Conservation (phyloP, 2,113 vertebrate species). For the Larimichthys polyactis region DNA sequence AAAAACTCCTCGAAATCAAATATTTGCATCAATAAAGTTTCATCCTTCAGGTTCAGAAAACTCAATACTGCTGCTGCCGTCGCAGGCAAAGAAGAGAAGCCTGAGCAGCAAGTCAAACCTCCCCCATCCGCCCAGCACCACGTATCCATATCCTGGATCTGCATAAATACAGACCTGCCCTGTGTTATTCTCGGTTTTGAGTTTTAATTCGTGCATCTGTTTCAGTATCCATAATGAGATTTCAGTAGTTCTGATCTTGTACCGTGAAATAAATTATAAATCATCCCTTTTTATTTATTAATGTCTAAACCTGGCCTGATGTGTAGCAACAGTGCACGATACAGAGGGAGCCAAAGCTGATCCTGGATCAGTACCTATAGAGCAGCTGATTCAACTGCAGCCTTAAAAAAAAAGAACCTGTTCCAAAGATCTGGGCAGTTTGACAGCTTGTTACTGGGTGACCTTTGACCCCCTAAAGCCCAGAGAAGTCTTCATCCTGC, state of each 20-base stretch:
- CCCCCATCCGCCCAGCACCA: not conserved
- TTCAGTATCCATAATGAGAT: not conserved
- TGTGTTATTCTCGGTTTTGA: not conserved
- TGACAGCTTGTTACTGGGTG: constrained; percentile 39
- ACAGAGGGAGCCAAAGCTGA: no score
- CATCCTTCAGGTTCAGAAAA: not conserved
- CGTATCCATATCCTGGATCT: not conserved
- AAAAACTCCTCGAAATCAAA: not conserved
- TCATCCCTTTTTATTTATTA: not conserved
- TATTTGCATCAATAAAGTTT: not conserved
- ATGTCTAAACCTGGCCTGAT: not conserved
- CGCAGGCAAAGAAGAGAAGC: not conserved
- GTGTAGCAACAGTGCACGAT: no score
- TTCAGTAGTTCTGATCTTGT: not conserved
- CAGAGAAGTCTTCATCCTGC: constrained; percentile 25
- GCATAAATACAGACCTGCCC: not conserved
- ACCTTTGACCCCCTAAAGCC: constrained; percentile 42
- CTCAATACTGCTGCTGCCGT: not conserved
- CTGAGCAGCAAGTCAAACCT: not conserved
- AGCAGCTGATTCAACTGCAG: not conserved
- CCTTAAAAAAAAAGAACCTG: constrained; percentile 7
- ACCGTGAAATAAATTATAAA: not conserved
- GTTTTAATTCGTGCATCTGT: not conserved
- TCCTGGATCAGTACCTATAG: constrained; percentile 8
- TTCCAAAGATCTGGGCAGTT: constrained; percentile 10